Evolutionary conservation across 2,797 vertebrate species (phyloP).

Genomic region (Staurois parvus): DNA sequence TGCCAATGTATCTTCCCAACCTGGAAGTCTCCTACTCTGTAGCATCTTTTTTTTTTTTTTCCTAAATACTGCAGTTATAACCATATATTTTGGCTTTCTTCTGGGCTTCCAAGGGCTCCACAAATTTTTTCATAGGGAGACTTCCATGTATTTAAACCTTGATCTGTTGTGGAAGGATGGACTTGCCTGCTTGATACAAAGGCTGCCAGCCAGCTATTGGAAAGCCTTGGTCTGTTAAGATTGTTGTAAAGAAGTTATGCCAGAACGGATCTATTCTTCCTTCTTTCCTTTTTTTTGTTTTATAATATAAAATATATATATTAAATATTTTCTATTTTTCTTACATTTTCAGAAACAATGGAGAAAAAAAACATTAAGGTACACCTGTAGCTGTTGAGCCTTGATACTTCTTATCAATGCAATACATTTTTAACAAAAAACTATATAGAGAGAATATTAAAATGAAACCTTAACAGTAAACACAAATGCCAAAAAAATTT

Average conservation of each 20-base stretch:
- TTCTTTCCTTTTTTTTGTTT: slow-evolving; percentile 25
- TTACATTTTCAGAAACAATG: slow-evolving; percentile 36
- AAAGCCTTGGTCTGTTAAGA: slow-evolving; percentile 17
- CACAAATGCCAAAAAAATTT: slow-evolving; percentile 71
- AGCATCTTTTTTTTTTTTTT: neutral
- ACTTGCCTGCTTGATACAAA: neutral
- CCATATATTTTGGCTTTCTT: slow-evolving; percentile 7
- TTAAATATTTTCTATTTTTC: slow-evolving; percentile 54
- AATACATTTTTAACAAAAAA: slow-evolving; percentile 73
- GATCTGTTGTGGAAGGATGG: slow-evolving; percentile 10
- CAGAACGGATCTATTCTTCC: slow-evolving; percentile 10
- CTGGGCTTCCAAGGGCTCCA: slow-evolving; percentile 22
- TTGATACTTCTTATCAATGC: slow-evolving; percentile 84
- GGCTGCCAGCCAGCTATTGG: neutral
- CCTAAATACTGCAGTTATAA: slow-evolving; percentile 9
- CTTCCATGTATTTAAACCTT: slow-evolving; percentile 32
- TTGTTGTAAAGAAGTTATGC: slow-evolving; percentile 25
- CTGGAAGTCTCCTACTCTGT: slow-evolving; percentile 14
- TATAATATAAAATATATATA: slow-evolving; percentile 54
- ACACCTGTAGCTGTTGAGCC: slow-evolving; percentile 84
- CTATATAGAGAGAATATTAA: slow-evolving; percentile 78
- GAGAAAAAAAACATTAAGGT: slow-evolving; percentile 63
- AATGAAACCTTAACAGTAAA: slow-evolving; percentile 70
- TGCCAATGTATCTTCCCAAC: slow-evolving; percentile 50
- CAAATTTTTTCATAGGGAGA: slow-evolving; percentile 7